These are phyloP conservation scores for Naja naja DNA, from an alignment of 2,113 vertebrate genomes.

Conservation along the genomic window DNA sequence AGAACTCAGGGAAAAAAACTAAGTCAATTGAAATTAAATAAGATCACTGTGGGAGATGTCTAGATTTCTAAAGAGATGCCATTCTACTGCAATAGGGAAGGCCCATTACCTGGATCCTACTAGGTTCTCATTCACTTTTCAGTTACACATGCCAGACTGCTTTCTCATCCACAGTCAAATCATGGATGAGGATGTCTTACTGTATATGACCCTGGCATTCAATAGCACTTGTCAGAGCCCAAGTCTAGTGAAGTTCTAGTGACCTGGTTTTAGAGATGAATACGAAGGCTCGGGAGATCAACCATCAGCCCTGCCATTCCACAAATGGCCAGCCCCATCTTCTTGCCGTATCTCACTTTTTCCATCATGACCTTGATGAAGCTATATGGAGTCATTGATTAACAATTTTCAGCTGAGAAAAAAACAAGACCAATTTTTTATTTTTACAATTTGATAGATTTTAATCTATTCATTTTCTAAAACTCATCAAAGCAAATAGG, in stretches of 20 bases:
- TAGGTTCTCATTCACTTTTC: background rate
- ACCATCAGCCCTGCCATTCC: background rate
- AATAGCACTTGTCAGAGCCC: background rate
- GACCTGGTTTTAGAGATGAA: background rate
- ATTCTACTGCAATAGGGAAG: background rate
- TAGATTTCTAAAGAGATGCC: background rate
- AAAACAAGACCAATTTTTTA: background rate
- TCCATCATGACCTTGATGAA: background rate
- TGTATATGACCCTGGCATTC: background rate
- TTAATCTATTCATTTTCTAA: constrained; percentile 58
- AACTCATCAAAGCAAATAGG: constrained; percentile 51
- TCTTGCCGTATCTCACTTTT: background rate
- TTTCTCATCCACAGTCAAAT: background rate
- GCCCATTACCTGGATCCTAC: background rate
- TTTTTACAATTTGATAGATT: constrained; percentile 42
- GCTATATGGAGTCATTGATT: background rate
- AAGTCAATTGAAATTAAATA: background rate
- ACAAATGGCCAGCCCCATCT: background rate
- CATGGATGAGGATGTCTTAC: background rate
- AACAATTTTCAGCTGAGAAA: background rate
- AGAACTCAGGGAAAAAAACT: background rate
- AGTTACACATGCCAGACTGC: background rate
- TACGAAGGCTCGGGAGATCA: background rate
- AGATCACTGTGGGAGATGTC: background rate
- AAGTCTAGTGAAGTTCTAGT: background rate